These are phyloP conservation scores for Leptopilina boulardi DNA, from an alignment of 1,140 invertebrate species.

Conservation along the genomic window DNA sequence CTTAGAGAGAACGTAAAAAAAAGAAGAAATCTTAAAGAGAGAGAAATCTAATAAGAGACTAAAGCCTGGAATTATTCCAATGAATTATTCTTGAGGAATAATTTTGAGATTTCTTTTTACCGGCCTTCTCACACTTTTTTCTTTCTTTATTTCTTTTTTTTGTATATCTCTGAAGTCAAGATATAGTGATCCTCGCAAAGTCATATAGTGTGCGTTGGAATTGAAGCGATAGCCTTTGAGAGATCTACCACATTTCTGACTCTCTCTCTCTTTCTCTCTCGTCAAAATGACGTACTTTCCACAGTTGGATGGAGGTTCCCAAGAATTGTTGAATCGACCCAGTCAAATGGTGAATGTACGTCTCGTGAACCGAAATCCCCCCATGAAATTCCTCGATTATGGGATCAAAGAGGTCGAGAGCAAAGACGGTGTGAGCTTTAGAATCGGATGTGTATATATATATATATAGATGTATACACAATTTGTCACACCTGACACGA, in stretches of 20 bases:
- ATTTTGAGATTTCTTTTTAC: not conserved
- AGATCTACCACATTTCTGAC: conserved; percentile 78
- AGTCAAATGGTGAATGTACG: conserved; percentile 82
- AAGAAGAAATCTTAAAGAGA: not conserved
- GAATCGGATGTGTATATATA: conserved; percentile 85
- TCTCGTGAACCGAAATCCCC: conserved; percentile 79
- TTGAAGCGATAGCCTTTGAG: conserved; percentile 86
- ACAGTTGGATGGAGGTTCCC: conserved; percentile 83
- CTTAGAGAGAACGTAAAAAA: not conserved
- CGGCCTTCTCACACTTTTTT: not conserved
- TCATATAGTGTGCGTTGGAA: conserved; percentile 78
- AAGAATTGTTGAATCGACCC: conserved; percentile 82
- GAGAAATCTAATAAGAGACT: not conserved
- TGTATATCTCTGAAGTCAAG: conserved; percentile 74
- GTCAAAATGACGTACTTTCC: conserved; percentile 84
- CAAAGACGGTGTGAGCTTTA: conserved; percentile 83
- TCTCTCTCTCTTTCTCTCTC: conserved; percentile 77
- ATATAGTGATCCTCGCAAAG: conserved; percentile 81
- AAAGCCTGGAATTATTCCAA: conserved; percentile 11
- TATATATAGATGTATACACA: conserved; percentile 80
- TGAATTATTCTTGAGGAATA: conserved; percentile 12
- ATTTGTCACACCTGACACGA: conserved; percentile 82
- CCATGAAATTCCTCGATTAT: conserved; percentile 87
- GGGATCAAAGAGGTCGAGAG: conserved; percentile 84
- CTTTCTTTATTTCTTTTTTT: conserved; percentile 76